phyloP scores from a whole-genome alignment of 2,888 invertebrate species.

The Sinhomidia bicolor region DNA sequence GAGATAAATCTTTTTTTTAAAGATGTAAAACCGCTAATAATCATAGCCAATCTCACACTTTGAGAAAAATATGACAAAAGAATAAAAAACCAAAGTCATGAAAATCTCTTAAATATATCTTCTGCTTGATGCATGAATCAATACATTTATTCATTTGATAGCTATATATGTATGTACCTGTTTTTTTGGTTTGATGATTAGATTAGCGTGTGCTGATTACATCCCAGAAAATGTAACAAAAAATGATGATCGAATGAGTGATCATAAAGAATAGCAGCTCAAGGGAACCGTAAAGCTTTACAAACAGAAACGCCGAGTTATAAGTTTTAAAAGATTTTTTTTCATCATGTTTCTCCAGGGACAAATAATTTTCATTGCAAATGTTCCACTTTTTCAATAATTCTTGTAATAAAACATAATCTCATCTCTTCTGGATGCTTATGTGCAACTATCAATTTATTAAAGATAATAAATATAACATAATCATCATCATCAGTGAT shows the following conservation, averaged over 20 bases:
- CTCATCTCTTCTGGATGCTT: neutral
- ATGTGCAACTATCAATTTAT: slow-evolving; percentile 61
- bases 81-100: neutral
- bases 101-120: too few relatives aligned
- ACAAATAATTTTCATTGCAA: slow-evolving; percentile 64
- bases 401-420: neutral
- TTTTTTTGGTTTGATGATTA: slow-evolving; percentile 65
- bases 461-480: slow-evolving; percentile 33
- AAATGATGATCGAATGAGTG: slow-evolving; percentile 38
- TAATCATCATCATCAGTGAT: slow-evolving; percentile 56
- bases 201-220: slow-evolving; percentile 63
- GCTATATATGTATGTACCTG: neutral
- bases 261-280: slow-evolving; percentile 1
- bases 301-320: neutral
- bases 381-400: slow-evolving; percentile 62
- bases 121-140: slow-evolving; percentile 54
- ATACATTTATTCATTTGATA: slow-evolving; percentile 43
- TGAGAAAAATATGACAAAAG: slow-evolving; percentile 17
- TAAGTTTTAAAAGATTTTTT: neutral
- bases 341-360: slow-evolving; percentile 56
- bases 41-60: slow-evolving; percentile 64
- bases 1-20: slow-evolving; percentile 1
- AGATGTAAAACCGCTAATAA: slow-evolving; percentile 59
- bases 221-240: slow-evolving; percentile 40
- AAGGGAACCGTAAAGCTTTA: slow-evolving; percentile 43